Base-by-base conservation (phyloP, 2,888 invertebrate genomes). In the Eurytoma californica region DNA sequence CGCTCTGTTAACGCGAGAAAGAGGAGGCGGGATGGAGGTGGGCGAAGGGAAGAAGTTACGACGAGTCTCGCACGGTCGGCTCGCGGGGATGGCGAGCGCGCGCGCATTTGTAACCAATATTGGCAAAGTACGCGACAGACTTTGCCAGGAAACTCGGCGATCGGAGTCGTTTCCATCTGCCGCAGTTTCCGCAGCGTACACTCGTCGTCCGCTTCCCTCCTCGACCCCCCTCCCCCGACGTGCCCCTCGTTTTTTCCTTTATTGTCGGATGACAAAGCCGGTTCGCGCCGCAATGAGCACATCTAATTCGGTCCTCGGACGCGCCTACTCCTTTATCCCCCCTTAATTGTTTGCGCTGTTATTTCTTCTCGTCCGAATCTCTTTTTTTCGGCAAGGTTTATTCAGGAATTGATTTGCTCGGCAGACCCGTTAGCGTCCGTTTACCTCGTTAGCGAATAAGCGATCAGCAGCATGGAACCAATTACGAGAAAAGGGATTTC, bases 61-160 rank as follows among this genome's bases (percentile, higher is more conserved):
- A 67, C 30, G 66, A 13, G 47, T 30, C 13, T 13, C 47, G 3
- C 47, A 2, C 49, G 24, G 24, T 24, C 24, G 24, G 24, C 24
- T 24, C 24, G 24, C 24, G 58, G 9, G n/a, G 16, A 12, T 58
- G 60, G 24, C 68, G 53, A 24, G 24, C 24, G 24, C 24, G 74
- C 30, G 28, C 74, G 73, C 69, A 81, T 83, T 82, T 82, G 77
- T 74, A 82, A 82, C 78, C 82, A 74, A 81, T 82, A 83, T 81
- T 77, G 80, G 79, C 76, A 82, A 79, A 82, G 74, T 76, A 68
- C 76, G 68, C 80, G 81, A 75, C 72, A 74, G 75, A 65, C 75
- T 67, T 57, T 80, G 80, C 81, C 81, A 79, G 82, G 65, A 81
- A 80, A 82, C 79, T 80, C 61, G 68, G 39, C 61, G 66, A 61